These are phyloP conservation scores for Dasyornis broadbenti DNA, from an alignment of 2,113 vertebrate species.

Conservation along the genomic window DNA sequence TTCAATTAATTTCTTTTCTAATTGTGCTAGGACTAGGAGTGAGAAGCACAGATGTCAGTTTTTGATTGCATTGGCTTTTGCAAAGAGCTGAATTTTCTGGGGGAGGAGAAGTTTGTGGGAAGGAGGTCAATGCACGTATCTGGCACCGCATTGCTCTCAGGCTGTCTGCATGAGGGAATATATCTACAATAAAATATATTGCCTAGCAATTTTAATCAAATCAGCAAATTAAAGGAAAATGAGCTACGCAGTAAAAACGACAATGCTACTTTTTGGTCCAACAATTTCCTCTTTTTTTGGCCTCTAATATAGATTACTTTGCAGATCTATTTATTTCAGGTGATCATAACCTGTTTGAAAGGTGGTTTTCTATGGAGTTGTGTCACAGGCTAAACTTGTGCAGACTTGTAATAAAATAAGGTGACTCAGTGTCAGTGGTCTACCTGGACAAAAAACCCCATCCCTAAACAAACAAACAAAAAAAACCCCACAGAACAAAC, in stretches of 20 bases:
- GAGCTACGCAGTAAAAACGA: neutral
- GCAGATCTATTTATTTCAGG: neutral
- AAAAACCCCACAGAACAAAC: fast-evolving
- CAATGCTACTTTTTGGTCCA: neutral
- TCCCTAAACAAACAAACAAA: neutral
- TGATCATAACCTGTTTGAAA: neutral
- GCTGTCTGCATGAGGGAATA: neutral
- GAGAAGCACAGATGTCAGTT: neutral
- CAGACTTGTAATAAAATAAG: neutral
- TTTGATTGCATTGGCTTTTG: slow-evolving; percentile 18
- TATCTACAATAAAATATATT: neutral
- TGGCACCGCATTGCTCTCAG: neutral
- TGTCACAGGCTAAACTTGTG: neutral
- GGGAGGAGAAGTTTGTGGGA: neutral
- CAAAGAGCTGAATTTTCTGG: neutral
- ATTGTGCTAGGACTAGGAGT: neutral
- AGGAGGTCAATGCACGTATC: neutral
- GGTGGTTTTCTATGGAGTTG: neutral
- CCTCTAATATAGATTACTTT: neutral
- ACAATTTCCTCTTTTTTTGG: neutral
- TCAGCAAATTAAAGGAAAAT: neutral
- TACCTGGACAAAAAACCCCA: neutral
- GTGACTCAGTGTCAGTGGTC: fast-evolving
- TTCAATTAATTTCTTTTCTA: slow-evolving; percentile 20
- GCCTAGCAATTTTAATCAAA: neutral